phyloP scores from a whole-genome alignment of 2,888 invertebrate species.

The Drosophila niveifrons region DNA sequence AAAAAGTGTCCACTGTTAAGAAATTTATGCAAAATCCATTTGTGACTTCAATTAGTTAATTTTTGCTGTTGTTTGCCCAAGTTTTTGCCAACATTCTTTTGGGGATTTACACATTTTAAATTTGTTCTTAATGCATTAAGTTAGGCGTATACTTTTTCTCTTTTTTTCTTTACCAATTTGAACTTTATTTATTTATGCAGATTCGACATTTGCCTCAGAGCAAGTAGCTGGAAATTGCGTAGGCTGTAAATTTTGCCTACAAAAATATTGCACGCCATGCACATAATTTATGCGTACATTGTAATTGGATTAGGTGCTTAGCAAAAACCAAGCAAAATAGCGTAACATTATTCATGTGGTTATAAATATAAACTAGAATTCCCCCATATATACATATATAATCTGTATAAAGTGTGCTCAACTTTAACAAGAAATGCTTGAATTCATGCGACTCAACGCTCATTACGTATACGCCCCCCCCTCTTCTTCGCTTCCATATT shows the following conservation, averaged over 20 bases:
- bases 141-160: not conserved
- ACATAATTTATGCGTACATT: slow-evolving; percentile 33
- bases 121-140: slow-evolving; percentile 40
- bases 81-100: not conserved
- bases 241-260: slow-evolving; percentile 3
- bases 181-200: slow-evolving; percentile 53
- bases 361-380: slow-evolving; percentile 1
- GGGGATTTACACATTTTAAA: slow-evolving; percentile 42
- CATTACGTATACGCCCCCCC: slow-evolving; percentile 56
- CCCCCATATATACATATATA: not conserved
- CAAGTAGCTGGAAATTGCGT: not conserved
- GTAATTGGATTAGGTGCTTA: slow-evolving; percentile 24
- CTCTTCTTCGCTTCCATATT: slow-evolving; percentile 20
- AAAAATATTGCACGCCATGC: not conserved
- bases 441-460: slow-evolving; percentile 18
- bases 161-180: slow-evolving; percentile 24
- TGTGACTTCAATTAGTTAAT: slow-evolving; percentile 62
- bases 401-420: slow-evolving; percentile 1
- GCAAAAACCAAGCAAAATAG: not conserved
- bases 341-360: not conserved
- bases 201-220: slow-evolving; percentile 15
- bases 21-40: slow-evolving; percentile 57
- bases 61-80: slow-evolving; percentile 23
- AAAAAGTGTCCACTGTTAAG: slow-evolving; percentile 18
- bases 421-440: slow-evolving; percentile 15